Evolutionary conservation across 2,888 invertebrate genomes (phyloP).

Genomic region (Spilarctia lutea): DNA sequence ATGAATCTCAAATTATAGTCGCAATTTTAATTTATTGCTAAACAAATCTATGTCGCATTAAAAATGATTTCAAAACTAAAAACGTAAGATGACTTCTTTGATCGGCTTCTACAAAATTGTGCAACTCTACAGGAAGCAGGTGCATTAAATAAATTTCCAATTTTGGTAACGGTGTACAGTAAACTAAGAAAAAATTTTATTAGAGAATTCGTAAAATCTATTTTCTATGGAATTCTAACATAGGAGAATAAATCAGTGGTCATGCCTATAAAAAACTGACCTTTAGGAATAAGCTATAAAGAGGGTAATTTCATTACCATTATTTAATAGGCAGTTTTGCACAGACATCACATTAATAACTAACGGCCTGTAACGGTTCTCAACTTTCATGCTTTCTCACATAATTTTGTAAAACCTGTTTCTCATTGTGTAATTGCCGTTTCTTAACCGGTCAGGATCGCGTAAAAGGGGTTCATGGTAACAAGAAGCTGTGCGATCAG

Average conservation of each 20-base stretch:
- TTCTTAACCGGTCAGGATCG: slow-evolving; percentile 61
- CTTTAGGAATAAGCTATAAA: background rate
- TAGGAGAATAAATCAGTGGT: background rate
- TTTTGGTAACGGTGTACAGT: background rate
- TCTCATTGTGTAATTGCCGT: slow-evolving; percentile 62
- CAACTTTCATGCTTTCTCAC: slow-evolving; percentile 61
- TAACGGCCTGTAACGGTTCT: slow-evolving; percentile 56
- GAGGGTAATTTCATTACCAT: slow-evolving; percentile 7
- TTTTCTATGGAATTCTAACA: background rate
- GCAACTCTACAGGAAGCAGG: background rate
- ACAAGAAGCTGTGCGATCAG: slow-evolving; percentile 40
- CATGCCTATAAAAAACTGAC: slow-evolving; percentile 9
- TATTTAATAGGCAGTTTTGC: slow-evolving; percentile 23
- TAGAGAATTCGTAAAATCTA: background rate
- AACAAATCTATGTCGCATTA: background rate
- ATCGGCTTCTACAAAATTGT: background rate
- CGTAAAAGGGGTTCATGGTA: slow-evolving; percentile 50
- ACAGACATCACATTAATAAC: slow-evolving; percentile 30
- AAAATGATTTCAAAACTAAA: background rate
- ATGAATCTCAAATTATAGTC: too few species aligned
- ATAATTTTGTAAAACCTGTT: slow-evolving; percentile 67
- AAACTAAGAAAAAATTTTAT: background rate
- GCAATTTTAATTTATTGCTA: too few species aligned
- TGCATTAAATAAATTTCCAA: background rate
- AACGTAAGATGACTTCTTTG: background rate